phyloP scores from a whole-genome alignment of 1,140 invertebrate species.

The Anagrus nilaparvatae region DNA sequence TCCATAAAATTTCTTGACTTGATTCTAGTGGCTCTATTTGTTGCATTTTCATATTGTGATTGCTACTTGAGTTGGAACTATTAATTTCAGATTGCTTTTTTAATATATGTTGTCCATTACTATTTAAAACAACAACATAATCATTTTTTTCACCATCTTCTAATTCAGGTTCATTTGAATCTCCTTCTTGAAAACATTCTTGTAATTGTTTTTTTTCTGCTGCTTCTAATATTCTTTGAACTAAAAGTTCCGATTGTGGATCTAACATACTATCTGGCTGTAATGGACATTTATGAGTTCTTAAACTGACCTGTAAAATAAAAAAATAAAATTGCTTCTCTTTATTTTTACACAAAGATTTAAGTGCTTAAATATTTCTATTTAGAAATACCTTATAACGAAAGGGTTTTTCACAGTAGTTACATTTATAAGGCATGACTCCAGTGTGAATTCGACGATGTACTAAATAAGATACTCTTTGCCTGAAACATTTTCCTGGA shows the following conservation, averaged over 20 bases:
- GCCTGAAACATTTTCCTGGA: slow-evolving; percentile 75
- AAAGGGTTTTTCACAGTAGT: slow-evolving; percentile 69
- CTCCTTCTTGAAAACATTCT: slow-evolving; percentile 13
- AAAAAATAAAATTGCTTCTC: slow-evolving; percentile 5
- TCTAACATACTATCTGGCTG: slow-evolving; percentile 47
- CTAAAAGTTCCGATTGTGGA: slow-evolving; percentile 40
- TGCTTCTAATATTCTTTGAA: slow-evolving; percentile 38
- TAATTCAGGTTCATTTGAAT: slow-evolving; percentile 1
- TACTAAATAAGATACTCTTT: slow-evolving; percentile 75
- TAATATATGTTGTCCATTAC: slow-evolving; percentile 30
- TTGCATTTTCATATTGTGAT: no score
- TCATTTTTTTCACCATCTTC: slow-evolving; percentile 31
- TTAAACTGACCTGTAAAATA: slow-evolving; percentile 58
- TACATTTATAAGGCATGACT: slow-evolving; percentile 73
- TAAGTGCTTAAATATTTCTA: background rate
- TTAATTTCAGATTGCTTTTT: slow-evolving; percentile 26
- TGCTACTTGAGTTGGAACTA: no score
- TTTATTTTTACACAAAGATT: background rate
- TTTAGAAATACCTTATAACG: slow-evolving; percentile 63
- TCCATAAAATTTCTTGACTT: no score
- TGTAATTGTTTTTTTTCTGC: slow-evolving; percentile 5
- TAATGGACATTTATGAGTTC: slow-evolving; percentile 65
- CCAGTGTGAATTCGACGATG: slow-evolving; percentile 76
- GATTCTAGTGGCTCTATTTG: no score
- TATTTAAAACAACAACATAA: slow-evolving; percentile 31